Percentiles rank a stretch among this genome's conserved stretches.
Conservation (phyloP, 2,888 invertebrate genomes). For the Eupithecia tripunctaria region DNA sequence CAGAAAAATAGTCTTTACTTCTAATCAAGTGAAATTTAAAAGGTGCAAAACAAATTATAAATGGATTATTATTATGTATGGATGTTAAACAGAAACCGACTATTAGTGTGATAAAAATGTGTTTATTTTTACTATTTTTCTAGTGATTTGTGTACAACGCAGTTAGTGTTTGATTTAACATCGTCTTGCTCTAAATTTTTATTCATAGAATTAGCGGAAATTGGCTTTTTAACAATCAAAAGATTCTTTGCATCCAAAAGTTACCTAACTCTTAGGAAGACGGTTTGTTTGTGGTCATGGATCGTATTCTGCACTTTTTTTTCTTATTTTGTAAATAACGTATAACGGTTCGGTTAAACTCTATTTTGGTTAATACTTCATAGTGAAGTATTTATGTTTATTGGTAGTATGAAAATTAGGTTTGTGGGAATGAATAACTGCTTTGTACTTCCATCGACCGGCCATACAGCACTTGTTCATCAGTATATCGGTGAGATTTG, state of each 20-base stretch:
- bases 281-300: slow-evolving; percentile 10
- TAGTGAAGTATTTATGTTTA: not conserved
- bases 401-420: slow-evolving; percentile 16
- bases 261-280: not conserved
- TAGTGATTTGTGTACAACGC: slow-evolving; percentile 66
- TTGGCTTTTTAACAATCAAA: slow-evolving; percentile 1
- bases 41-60: not conserved
- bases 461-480: slow-evolving; percentile 47
- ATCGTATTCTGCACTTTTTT: slow-evolving; percentile 17
- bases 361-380: not conserved
- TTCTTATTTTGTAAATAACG: slow-evolving; percentile 16
- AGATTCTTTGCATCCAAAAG: not conserved
- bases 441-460: slow-evolving; percentile 70
- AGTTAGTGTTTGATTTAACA: slow-evolving; percentile 58
- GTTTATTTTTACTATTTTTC: slow-evolving; percentile 48
- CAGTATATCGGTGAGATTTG: slow-evolving; percentile 64
- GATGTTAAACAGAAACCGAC: not conserved
- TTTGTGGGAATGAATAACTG: slow-evolving; percentile 67
- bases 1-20: slow-evolving; percentile 48
- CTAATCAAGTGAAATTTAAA: not conserved
- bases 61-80: too few species aligned
- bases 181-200: slow-evolving; percentile 49
- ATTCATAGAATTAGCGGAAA: not conserved
- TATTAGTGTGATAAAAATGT: not conserved
- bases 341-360: not conserved